Percentiles rank a stretch among this genome's conserved stretches.
Evolutionary conservation across 2,888 invertebrate genomes (phyloP).

Genomic region (Epinotia ramella): DNA sequence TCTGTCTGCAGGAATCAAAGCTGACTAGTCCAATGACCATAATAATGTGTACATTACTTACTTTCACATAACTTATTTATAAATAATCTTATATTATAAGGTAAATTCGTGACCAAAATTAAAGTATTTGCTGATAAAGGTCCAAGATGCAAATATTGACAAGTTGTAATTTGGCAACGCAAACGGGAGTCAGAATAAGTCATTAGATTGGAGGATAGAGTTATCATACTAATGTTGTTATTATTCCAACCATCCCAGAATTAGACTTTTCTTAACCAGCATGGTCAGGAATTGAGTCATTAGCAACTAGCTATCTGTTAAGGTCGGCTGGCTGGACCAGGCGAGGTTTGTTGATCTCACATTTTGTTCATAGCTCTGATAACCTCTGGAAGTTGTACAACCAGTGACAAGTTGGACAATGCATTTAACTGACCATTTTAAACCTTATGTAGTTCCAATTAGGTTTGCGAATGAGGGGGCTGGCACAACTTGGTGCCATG

Average conservation of each 20-base stretch:
- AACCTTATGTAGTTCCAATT: neutral
- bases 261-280: neutral
- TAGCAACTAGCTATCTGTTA: too few species aligned
- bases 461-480: neutral
- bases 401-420: neutral
- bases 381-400: neutral
- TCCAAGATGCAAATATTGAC: neutral
- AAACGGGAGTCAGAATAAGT: conserved; percentile 22
- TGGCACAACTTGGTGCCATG: neutral
- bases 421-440: neutral
- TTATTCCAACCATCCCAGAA: neutral
- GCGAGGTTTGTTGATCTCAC: neutral
- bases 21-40: conserved; percentile 13
- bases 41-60: neutral
- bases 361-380: neutral
- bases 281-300: too few species aligned
- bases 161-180: conserved; percentile 20
- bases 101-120: conserved; percentile 17
- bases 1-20: neutral
- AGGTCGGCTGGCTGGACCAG: neutral
- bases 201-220: neutral
- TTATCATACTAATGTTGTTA: neutral
- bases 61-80: neutral
- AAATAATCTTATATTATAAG: neutral
- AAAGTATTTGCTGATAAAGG: neutral